phyloP scores from a whole-genome alignment of 2,113 vertebrate species.

The Pollachius pollachius region DNA sequence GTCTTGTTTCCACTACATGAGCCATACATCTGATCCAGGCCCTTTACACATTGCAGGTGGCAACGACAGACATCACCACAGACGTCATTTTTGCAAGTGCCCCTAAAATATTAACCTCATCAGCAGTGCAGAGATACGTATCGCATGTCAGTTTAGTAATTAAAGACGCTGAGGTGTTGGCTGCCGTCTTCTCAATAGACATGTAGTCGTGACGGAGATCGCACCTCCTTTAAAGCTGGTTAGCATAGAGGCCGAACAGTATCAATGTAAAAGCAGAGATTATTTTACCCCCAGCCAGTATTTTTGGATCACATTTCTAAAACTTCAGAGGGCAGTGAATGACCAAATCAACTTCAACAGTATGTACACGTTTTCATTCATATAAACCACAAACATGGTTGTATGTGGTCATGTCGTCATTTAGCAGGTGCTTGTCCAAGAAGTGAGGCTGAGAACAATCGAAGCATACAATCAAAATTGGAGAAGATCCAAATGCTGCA shows the following conservation, averaged over 20 bases:
- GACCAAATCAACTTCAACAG: too few species aligned
- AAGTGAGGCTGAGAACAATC: too few species aligned
- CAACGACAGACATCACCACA: not conserved
- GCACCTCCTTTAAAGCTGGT: not conserved
- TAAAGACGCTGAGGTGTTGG: not conserved
- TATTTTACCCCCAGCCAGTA: not conserved
- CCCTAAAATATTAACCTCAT: not conserved
- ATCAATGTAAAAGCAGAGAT: not conserved
- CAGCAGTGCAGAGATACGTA: not conserved
- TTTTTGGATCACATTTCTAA: not conserved
- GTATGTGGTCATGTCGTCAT: too few species aligned
- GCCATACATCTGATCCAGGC: not conserved
- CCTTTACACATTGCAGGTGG: not conserved
- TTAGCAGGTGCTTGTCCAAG: too few species aligned
- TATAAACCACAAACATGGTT: too few species aligned
- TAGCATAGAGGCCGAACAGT: not conserved
- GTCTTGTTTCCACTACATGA: not conserved
- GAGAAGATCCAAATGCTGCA: too few species aligned
- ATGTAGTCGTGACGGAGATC: too few species aligned
- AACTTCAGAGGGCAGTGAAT: not conserved
- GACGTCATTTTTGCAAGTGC: conserved; percentile 1
- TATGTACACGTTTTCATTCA: too few species aligned
- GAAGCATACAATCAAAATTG: too few species aligned
- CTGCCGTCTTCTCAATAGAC: not conserved
- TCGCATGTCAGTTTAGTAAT: conserved; percentile 1